Evolutionary conservation across 2,888 invertebrate genomes (phyloP), one percentile per base, ranked within the genome.

Genomic region (Esperia sulphurella): DNA sequence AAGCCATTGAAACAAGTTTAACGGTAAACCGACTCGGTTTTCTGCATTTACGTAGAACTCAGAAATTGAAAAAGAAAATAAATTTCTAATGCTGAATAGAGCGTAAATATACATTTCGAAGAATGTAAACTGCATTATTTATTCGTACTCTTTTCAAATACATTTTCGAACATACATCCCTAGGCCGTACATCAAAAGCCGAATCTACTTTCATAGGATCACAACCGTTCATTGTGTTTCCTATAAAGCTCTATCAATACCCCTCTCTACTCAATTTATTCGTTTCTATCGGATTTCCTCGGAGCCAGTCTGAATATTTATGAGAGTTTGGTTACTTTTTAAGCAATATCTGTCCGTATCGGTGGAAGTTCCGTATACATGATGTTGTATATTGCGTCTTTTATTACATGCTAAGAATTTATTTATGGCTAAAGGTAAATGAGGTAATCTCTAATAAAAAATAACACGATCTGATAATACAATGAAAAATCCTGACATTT

Each of bases 261-360:
- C 71, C 67, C 59, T 62, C 65, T 65, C 59, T 53, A 58, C 68
- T 71, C 69, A 77, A 80, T 79, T 77, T 79, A 75, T 76, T 76
- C 73, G 64, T 64, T n/a, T 68, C 74, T 73, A 77, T 79, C 70
- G 71, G 73, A 77, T 78, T 79, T 75, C 67, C 69, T 69, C 59
- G 57, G 61, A 63, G 60, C 61, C 57, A 54, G 58, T 57, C 59
- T 79, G 78, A 80, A 82, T 81, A 81, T 83, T 82, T 78, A 82
- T 81, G 75, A 60, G 64, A 77, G 71, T 81, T 79, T 76, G 70
- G 68, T 73, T 71, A 70, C 69, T 70, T 75, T 75, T 69, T 67
- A 70, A 70, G 68, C 67, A 68, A 71, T 31, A 10, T 31, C 31
- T 31, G 31, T 31, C 31, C 5, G 10, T 9, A 8, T 31, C 7